Base-by-base conservation (phyloP, 2,888 invertebrate genomes). In the Tenthredo amoena region DNA sequence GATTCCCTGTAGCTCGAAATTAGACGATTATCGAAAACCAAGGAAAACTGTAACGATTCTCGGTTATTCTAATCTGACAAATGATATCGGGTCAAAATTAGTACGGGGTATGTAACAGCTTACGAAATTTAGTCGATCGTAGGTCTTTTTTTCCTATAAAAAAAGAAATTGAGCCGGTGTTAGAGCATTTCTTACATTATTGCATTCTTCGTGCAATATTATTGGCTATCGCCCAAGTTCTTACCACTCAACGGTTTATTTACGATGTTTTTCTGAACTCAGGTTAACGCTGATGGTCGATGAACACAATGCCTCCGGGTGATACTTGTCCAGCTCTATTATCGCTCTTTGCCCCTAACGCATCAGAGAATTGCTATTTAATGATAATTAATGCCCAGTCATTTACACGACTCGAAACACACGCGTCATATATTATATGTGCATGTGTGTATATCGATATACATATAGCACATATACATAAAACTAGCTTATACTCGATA, bases 321-420 rank as follows among this genome's bases (percentile, higher is more conserved):
- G 55, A 50, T 55, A 55, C 31, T 77, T 77, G 31, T 77, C 55
- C 77, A 34, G 34, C 55, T 31, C 31, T 77, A 55, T 31, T 34
- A 34, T 77, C n/a, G 50, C 47, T n/a, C 9, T 77, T 55, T 55
- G 50, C 18, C 15, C 37, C 7, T 62, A 62, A 81, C 40, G 62
- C 15, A 40, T 21, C 15, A 9, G 40, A 21, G 62, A 81, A 81
- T 81, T 62, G 81, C 40, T 62, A 62, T 62, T 81, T 81, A 58
- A 62, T 50, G 62, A 62, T 62, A 81, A 81, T 62, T 62, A 40
- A 81, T 81, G 62, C 81, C 50, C 62, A 62, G n/a, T 43, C 81
- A 21, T 47, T 77, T 55, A 77, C 47, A 34, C 77, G 62, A 62
- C 50, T 40, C 21, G 50, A 77, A n/a, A 37, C 15, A 15, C 58